Percentiles rank a stretch among this genome's conserved stretches.
Conservation (phyloP, 2,797 vertebrate genomes). For the Coregonus suidteri region DNA sequence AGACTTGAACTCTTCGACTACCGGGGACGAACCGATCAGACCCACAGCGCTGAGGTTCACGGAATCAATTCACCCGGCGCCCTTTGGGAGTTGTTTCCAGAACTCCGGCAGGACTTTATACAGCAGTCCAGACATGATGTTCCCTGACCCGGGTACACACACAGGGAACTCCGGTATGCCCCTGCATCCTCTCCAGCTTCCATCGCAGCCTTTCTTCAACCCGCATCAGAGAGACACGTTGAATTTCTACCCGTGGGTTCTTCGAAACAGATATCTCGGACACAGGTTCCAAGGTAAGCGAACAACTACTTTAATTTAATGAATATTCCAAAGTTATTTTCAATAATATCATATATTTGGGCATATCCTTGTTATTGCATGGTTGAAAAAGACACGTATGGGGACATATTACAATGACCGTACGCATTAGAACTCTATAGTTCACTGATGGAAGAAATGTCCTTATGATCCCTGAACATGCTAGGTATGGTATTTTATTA, state of each 20-base stretch:
- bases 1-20: conserved; percentile 61
- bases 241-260: conserved; percentile 82
- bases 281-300: conserved; percentile 76
- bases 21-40: conserved; percentile 75
- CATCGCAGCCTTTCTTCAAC: conserved; percentile 76
- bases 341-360: neutral
- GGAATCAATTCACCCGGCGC: conserved; percentile 73
- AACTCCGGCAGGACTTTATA: conserved; percentile 73
- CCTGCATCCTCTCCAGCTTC: conserved; percentile 75
- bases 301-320: neutral
- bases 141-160: conserved; percentile 73
- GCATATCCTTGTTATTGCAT: neutral
- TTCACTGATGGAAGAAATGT: no score
- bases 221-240: conserved; percentile 77
- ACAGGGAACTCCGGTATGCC: conserved; percentile 68
- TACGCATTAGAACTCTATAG: no score
- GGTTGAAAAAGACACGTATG: neutral
- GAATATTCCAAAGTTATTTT: neutral
- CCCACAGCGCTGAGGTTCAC: conserved; percentile 80
- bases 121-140: conserved; percentile 73
- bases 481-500: neutral
- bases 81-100: conserved; percentile 77
- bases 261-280: conserved; percentile 78
- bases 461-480: neutral
- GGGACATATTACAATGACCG: neutral